These are phyloP conservation scores for Leptinotarsa texana DNA, from an alignment of 1,140 invertebrate genomes.

Conservation along the genomic window DNA sequence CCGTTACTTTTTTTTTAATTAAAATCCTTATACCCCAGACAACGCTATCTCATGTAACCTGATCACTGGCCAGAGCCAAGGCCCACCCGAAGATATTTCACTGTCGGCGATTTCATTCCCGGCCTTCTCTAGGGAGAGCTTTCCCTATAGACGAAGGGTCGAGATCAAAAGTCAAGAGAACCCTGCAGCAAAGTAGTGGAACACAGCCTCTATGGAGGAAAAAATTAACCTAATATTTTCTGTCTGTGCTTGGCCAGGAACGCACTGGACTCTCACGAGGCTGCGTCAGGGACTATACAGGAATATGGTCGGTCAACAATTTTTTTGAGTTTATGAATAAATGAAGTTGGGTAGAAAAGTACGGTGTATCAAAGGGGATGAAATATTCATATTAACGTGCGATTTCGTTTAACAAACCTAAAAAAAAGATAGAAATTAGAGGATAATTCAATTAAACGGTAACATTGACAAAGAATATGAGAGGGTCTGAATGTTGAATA, in stretches of 20 bases:
- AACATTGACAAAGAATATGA: too few relatives aligned
- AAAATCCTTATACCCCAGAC: conserved; percentile 5
- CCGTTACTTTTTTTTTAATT: not conserved
- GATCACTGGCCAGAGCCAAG: not conserved
- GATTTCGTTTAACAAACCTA: too few relatives aligned
- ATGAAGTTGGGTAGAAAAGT: too few relatives aligned
- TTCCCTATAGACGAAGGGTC: conserved; percentile 5
- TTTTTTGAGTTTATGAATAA: too few relatives aligned
- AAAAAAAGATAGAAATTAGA: too few relatives aligned
- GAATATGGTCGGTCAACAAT: too few relatives aligned
- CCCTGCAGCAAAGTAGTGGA: not conserved
- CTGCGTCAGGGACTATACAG: not conserved
- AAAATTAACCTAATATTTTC: not conserved
- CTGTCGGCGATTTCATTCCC: not conserved
- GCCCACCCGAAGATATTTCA: conserved; percentile 5
- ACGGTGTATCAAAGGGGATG: too few relatives aligned
- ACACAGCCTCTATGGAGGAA: not conserved
- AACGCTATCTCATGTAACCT: not conserved
- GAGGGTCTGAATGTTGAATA: too few relatives aligned
- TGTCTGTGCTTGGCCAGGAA: not conserved
- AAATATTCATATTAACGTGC: too few relatives aligned
- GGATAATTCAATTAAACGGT: too few relatives aligned
- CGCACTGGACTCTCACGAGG: not conserved
- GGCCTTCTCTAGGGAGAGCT: not conserved
- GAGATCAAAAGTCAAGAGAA: conserved; percentile 1